These are phyloP conservation scores for Oryzias dopingdopingensis DNA, from an alignment of 2,797 vertebrate genomes.

Conservation along the genomic window DNA sequence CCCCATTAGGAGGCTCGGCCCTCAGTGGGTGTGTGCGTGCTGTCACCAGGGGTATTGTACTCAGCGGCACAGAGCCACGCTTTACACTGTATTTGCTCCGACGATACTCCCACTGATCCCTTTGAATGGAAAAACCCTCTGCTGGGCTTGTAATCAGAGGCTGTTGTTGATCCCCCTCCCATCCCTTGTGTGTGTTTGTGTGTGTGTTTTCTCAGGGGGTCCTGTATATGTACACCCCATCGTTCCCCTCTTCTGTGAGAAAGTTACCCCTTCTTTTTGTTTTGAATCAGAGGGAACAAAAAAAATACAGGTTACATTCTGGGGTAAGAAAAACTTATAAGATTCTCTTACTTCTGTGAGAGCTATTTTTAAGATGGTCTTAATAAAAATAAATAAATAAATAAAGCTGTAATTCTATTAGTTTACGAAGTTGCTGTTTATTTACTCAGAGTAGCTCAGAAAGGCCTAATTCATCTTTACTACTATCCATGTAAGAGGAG, in stretches of 20 bases:
- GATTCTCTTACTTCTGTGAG: neutral
- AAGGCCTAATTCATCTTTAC: too few relatives aligned
- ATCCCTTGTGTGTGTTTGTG: slow-evolving; percentile 1
- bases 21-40: slow-evolving; percentile 44
- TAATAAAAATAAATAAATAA: slow-evolving; percentile 31
- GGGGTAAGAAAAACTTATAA: slow-evolving; percentile 35
- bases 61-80: slow-evolving; percentile 42
- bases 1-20: slow-evolving; percentile 34
- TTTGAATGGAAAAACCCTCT: slow-evolving; percentile 52
- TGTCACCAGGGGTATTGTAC: slow-evolving; percentile 51
- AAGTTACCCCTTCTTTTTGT: slow-evolving; percentile 33
- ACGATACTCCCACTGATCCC: slow-evolving; percentile 46
- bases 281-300: slow-evolving; percentile 42
- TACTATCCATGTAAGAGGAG: too few relatives aligned
- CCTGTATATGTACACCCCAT: slow-evolving; percentile 28
- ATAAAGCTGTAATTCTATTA: slow-evolving; percentile 35
- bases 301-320: slow-evolving; percentile 46
- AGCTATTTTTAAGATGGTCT: too few relatives aligned
- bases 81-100: slow-evolving; percentile 58
- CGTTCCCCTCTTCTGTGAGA: slow-evolving; percentile 11
- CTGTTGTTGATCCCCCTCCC: slow-evolving; percentile 36
- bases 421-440: too few relatives aligned
- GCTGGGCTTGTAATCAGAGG: slow-evolving; percentile 35
- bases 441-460: too few relatives aligned
- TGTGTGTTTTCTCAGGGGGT: slow-evolving; percentile 15